Conservation (phyloP, 2,113 vertebrate genomes). For the Fregata magnificens region DNA sequence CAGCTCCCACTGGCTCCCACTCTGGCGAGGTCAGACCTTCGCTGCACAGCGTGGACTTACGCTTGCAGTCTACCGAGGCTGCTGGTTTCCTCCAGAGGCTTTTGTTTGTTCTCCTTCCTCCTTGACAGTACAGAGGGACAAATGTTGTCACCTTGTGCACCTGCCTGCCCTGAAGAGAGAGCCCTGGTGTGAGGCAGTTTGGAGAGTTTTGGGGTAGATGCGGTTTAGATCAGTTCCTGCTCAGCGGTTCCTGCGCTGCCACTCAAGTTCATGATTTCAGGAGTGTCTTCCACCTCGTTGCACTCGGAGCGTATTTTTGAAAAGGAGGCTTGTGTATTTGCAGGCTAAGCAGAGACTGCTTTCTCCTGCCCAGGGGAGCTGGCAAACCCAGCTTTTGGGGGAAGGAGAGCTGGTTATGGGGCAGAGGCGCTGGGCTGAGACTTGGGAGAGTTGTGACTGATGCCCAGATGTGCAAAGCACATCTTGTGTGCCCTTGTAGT, state of each 20-base stretch:
- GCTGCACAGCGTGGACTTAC: fast-evolving
- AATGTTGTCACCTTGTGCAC: neutral
- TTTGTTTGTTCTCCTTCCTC: neutral
- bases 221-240: neutral
- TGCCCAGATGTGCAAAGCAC: neutral
- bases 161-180: neutral
- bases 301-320: neutral
- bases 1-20: neutral
- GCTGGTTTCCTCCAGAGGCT: neutral
- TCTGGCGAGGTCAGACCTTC: neutral
- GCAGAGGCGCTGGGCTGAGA: neutral
- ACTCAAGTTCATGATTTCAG: neutral
- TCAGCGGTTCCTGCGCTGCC: neutral
- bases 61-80: neutral
- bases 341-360: neutral
- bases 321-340: neutral
- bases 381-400: neutral
- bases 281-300: neutral
- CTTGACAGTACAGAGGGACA: neutral
- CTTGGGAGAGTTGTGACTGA: neutral
- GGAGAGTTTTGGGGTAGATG: neutral
- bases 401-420: neutral
- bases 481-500: neutral
- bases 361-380: neutral
- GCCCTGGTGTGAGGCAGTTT: neutral